Base-by-base conservation (phyloP, 2,797 vertebrate genomes). In the Molossus alvarezi region DNA sequence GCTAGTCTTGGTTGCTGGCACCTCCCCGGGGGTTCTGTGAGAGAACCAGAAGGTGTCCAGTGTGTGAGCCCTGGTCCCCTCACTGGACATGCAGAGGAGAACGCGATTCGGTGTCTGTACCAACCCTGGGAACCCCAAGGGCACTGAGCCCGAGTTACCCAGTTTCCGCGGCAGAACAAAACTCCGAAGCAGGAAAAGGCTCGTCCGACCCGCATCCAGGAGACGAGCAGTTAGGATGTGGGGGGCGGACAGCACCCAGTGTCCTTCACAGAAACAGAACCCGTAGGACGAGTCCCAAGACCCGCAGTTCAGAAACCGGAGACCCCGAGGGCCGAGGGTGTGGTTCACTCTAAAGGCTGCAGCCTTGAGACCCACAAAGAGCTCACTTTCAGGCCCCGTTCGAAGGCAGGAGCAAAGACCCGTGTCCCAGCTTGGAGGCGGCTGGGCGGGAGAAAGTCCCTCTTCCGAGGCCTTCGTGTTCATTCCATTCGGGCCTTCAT, bases 1-100 rank as follows among this genome's bases (percentile, higher is more conserved):
- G 1, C 13, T 5, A 9, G 23, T 41, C 51, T 23, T 0, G 0
- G 55, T 10, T 21, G 13, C 48, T 25, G 51, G 45, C 11, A 7
- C 27, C 27, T 37, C 72, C 81, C 29, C 9, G 5, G n/a, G 21
- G 55, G 29, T 11, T 77, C 15, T 0, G 4, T 11, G 1, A 37
- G 72, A 45, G 12, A 1, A 7, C 3, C 11, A 3, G 53, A 33
- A 1, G 25, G 58, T 55, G 29, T n/a, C 58, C 29, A 29, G 6
- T 8, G 33, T 58, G 23, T 2, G 18, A 79, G 33, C 12, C 21
- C 77, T 62, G 27, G 73, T 25, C 90, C 20, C 45, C 79, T 25
- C 25, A 48, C 9, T 48, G 41, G 37, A 37, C 60, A 65, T 23
- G 64, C 4, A 69, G 12, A 37, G 0, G 8, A 64, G 23, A 76